Conservation (phyloP, 1,140 invertebrate genomes). For the Drosophila burlai region DNA sequence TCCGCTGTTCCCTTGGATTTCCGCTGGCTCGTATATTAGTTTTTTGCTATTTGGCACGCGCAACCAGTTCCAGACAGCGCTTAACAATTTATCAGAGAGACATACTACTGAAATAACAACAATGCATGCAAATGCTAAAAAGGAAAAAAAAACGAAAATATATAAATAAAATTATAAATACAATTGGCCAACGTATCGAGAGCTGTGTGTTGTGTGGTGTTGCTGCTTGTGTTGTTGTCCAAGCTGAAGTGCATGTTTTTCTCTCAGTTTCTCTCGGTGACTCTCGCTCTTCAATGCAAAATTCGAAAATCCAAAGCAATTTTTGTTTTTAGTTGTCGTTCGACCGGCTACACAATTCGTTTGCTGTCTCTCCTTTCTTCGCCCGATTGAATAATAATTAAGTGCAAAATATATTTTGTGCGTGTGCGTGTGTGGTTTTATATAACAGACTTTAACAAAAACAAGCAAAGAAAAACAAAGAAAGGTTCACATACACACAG, state of each 20-base stretch:
- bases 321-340: slow-evolving; percentile 60
- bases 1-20: neutral
- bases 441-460: slow-evolving; percentile 41
- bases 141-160: slow-evolving; percentile 25
- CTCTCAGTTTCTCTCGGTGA: slow-evolving; percentile 34
- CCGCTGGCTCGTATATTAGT: slow-evolving; percentile 59
- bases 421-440: slow-evolving; percentile 17
- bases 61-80: slow-evolving; percentile 65
- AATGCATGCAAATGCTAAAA: slow-evolving; percentile 26
- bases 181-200: slow-evolving; percentile 61
- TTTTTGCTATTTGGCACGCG: slow-evolving; percentile 73
- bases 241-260: slow-evolving; percentile 75
- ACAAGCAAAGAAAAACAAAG: slow-evolving; percentile 7
- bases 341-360: slow-evolving; percentile 57
- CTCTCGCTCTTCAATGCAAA: slow-evolving; percentile 47
- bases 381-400: slow-evolving; percentile 74
- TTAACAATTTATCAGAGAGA: slow-evolving; percentile 36
- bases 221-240: slow-evolving; percentile 55
- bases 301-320: slow-evolving; percentile 56
- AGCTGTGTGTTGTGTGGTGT: slow-evolving; percentile 35
- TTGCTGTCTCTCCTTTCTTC: slow-evolving; percentile 38
- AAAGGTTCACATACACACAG: slow-evolving; percentile 14
- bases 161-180: slow-evolving; percentile 60
- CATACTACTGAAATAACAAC: slow-evolving; percentile 12
- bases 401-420: slow-evolving; percentile 31